Base-by-base conservation (phyloP, 2,888 invertebrate genomes). In the Dexiosoma caninum region DNA sequence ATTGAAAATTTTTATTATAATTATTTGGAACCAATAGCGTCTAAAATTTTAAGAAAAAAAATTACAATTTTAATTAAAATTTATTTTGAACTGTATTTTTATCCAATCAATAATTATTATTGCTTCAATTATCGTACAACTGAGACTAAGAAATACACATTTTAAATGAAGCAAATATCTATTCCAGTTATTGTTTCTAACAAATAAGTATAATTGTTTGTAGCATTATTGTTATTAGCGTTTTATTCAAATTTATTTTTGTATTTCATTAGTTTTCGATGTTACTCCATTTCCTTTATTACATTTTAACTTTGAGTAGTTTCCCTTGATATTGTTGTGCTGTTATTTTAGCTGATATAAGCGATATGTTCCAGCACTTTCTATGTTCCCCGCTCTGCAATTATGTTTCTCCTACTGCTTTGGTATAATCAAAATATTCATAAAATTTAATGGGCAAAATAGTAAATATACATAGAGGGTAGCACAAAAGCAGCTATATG, bases 211-310 rank as follows among this genome's bases (percentile, higher is more conserved):
- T 9, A 21, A 9, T 9, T 27, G 21, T 21, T 5, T 14, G 12
- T 51, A 19, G 4, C 14, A 14, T 55, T 53, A 53, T 30, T 55
- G 30, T 37, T 57, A 37, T 42, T 2, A 5, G 16, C 46, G 46
- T 70, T 70, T 14, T 37, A 19, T 37, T 46, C 12, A 57, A 57
- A 27, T 27, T 21, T 32, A 21, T 55, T 44, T 55, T 69, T 44
- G 0, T 10, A 14, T 57, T 27, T 35, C 0, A 2, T 32, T 35
- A 2, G 12, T 10, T 53, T 30, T 16, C 5, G 0, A 3, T 9
- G 21, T 30, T 21, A 40, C 2, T 44, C 9, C 16, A 1, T 12
- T 23, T 12, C 23, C 1, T 21, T 46, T 10, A 46, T 2, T 10
- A 16, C 42, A 44, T 19, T 21, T 10, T 46, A 4, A 21, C 16